Base-by-base conservation (phyloP, 2,888 invertebrate genomes). In the Heliconius ethilla region DNA sequence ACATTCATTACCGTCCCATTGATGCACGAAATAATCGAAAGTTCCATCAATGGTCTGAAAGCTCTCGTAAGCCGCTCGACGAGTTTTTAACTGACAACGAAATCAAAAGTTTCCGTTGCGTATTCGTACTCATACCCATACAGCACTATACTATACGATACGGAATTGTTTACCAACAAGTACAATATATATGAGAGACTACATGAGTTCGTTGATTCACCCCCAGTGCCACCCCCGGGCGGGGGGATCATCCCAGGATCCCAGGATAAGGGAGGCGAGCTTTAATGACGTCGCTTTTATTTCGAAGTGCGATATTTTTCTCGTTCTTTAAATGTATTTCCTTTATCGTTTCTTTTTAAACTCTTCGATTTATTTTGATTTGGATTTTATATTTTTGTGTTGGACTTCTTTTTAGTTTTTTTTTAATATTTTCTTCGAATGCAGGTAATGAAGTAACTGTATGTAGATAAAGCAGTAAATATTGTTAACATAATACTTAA, bases 121-220 rank as follows among this genome's bases (percentile, higher is more conserved):
- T 77, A 72, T 70, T 70, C 65, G 65, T 66, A n/a, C 66, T 66
- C 45, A 45, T 45, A 51, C 45, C 45, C 67, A 11, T 11, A 63
- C 63, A 25, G 25, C 27, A 63, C 63, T 25, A 55, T 75, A 75
- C 76, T 25, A 55, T 75, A 75, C 76, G 76, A 81, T 82, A 86
- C 87, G 88, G 89, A 90, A 89, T 92, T 94, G 94, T 94, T 94
- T 94, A 94, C 94, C 87, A 94, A 94, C 94, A 94, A 63, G 87
- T 72, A 72, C 55, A 88, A 88, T 88, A 85, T 90, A 90, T 89
- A 90, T 89, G 89, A 86, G 84, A 85, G 88, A 87, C 87, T 87
- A 89, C 90, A 91, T 90, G 93, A 92, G 93, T 92, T 92, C 93
- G 94, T 94, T 93, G 92, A 93, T 93, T 86, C 90, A 78, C 79